Base-by-base conservation (phyloP, 2,797 vertebrate species). In the Centroberyx gerrardi region DNA sequence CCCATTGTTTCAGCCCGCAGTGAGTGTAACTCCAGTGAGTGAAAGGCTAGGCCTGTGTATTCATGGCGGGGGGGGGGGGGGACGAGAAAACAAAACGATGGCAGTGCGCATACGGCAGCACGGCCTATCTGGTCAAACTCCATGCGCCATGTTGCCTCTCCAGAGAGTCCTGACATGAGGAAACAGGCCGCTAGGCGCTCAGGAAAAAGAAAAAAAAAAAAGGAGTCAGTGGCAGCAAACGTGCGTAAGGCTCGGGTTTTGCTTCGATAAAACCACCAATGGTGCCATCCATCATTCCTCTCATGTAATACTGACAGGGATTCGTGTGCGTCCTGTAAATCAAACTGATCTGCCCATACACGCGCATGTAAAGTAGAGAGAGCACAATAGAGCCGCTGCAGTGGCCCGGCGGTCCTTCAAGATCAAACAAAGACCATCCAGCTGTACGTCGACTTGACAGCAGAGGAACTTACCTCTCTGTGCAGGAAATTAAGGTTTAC, bases 101-200 rank as follows among this genome's bases (percentile, higher is more conserved):
- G 65, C 68, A 58, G 0, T 28, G 78, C 72, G 85, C 74, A 36
- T 53, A 68, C 58, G 74, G 58, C 3, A 49, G n/a, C 84, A 82
- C 88, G 84, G 88, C 87, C 90, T 91, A 72, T 80, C 72, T 69
- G 83, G 82, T 88, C 82, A 78, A 62, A 77, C 76, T 81, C 81
- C 62, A 79, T 73, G 90, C 92, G 92, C 92, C 93, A 93, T 94
- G 72, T 94, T 94, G 93, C 67, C 86, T 92, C 64, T 76, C 18
- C 59, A 8, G 79, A 14, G 15, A 72, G 62, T 68, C 66, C 80
- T 87, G 81, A 81, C 84, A 84, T 76, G 89, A 92, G 88, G 88
- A 89, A 92, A 84, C 63, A 90, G 91, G 86, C 90, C 88, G 85
- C 80, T 14, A 72, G 75, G 87, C 87, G 85, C 85, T 46, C 68